These are phyloP conservation scores for Mormyrus iriodes DNA, from an alignment of 2,113 vertebrate species.

Conservation along the genomic window DNA sequence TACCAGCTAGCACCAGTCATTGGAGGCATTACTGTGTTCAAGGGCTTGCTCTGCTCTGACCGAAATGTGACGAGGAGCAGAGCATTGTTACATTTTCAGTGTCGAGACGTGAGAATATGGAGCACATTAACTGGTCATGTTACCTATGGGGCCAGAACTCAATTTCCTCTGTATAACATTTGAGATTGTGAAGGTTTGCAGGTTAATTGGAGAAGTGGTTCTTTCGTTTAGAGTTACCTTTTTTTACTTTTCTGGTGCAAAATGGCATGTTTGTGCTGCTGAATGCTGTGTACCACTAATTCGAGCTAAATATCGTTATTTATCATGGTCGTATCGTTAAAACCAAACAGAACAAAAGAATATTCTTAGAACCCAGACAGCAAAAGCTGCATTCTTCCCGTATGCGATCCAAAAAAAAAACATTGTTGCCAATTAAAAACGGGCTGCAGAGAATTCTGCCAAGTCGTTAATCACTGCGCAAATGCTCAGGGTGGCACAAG, in stretches of 20 bases:
- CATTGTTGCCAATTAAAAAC: constrained; percentile 9
- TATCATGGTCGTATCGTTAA: background rate
- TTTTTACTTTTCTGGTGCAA: background rate
- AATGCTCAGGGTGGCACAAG: constrained; percentile 6
- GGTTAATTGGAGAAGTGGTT: constrained; percentile 5
- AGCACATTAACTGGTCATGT: constrained; percentile 12
- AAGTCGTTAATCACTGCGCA: background rate
- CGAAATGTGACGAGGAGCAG: background rate
- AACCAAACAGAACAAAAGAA: background rate
- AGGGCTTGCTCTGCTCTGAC: background rate
- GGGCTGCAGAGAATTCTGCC: background rate
- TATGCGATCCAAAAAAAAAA: background rate
- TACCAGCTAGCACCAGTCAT: background rate
- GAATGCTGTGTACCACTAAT: background rate
- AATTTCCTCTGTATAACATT: constrained; percentile 8
- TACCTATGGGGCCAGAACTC: constrained; percentile 23
- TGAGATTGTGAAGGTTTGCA: constrained; percentile 13
- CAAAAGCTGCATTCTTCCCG: background rate
- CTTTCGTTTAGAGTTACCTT: background rate
- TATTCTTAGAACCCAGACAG: background rate
- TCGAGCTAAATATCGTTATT: background rate
- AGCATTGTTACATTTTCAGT: constrained; percentile 9
- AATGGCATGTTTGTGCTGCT: background rate
- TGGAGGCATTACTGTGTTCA: background rate
- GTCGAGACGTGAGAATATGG: background rate